Evolutionary conservation across 1,140 invertebrate genomes (phyloP).

Genomic region (Rhagoletis zephyria): DNA sequence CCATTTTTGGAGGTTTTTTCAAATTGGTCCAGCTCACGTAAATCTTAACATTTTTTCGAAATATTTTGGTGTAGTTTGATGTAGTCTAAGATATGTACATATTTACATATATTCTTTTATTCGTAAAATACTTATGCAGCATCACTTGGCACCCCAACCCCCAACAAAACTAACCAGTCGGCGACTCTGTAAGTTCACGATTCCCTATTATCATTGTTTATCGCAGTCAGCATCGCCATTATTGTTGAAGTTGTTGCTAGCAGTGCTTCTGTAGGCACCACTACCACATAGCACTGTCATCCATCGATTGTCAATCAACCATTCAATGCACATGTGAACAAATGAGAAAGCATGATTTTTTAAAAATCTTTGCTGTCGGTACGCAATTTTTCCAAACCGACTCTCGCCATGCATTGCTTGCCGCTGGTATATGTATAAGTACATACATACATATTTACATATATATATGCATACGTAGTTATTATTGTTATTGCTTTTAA

Average conservation of each 20-base stretch:
- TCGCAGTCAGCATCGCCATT: not conserved
- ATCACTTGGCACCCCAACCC: too few relatives aligned
- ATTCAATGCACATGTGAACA: conserved; percentile 61
- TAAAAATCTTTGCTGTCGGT: not conserved
- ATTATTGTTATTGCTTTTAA: too few relatives aligned
- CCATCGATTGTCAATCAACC: conserved; percentile 67
- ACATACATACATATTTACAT: not conserved
- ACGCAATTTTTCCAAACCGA: not conserved
- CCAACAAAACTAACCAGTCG: too few relatives aligned
- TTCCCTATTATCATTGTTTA: not conserved
- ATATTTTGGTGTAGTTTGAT: too few relatives aligned
- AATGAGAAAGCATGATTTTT: conserved; percentile 60
- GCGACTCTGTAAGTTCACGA: not conserved
- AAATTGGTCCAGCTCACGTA: too few relatives aligned
- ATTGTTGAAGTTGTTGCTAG: not conserved
- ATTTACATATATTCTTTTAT: too few relatives aligned
- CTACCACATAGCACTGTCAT: conserved; percentile 52
- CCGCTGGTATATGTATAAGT: too few relatives aligned
- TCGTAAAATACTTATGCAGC: too few relatives aligned
- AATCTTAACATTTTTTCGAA: too few relatives aligned
- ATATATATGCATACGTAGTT: too few relatives aligned
- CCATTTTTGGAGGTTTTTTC: too few relatives aligned
- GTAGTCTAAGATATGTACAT: too few relatives aligned
- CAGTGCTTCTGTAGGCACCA: not conserved
- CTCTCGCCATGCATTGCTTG: not conserved